Base-by-base conservation (phyloP, 1,140 invertebrate genomes). In the Cyclargus thomasi region DNA sequence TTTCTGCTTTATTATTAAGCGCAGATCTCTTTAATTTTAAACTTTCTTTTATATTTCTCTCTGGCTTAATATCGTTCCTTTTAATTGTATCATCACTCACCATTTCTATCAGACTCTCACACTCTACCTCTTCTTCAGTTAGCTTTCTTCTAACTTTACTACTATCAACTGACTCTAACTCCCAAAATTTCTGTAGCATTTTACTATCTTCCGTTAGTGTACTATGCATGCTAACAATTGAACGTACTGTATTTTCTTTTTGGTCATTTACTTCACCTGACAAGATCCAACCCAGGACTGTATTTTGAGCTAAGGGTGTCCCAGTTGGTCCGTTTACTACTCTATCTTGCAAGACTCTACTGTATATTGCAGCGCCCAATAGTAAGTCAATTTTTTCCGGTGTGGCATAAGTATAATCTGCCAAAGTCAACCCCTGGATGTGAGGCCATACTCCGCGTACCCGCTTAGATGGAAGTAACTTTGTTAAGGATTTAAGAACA, bases 371-470 rank as follows among this genome's bases (percentile, higher is more conserved):
- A 18, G 70, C 74, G 4, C 71, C 74, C 14, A 79, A 57, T 21
- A 77, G 55, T 17, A 77, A 35, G 21, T 79, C 71, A 3, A 75
- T 74, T 35, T 68, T 75, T 22, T 68, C 67, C 20, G 75, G 72
- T 20, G 47, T 18, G n/a, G 14, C 18, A 21, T 62, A 77, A 16
- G 22, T 17, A 17, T 67, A 65, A 70, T 79, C 75, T 10, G 75
- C 77, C 66, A 79, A 64, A 17, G 23, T 23, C 23, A 23, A 2
- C 1, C 63, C 63, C n/a, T 62, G 2, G 1, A 75, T 16, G 10
- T 72, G 63, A 7, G 18, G 16, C 73, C 73, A 77, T 7, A 70
- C 64, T 0, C 63, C 36, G 10, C 22, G 7, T 11, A 0, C n/a
- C 20, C 73, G 0, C 1, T 72, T 64, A n/a, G 16, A 67, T 7